phyloP scores from a whole-genome alignment of 2,888 invertebrate genomes.

The Leptinotarsa rubiginosa region DNA sequence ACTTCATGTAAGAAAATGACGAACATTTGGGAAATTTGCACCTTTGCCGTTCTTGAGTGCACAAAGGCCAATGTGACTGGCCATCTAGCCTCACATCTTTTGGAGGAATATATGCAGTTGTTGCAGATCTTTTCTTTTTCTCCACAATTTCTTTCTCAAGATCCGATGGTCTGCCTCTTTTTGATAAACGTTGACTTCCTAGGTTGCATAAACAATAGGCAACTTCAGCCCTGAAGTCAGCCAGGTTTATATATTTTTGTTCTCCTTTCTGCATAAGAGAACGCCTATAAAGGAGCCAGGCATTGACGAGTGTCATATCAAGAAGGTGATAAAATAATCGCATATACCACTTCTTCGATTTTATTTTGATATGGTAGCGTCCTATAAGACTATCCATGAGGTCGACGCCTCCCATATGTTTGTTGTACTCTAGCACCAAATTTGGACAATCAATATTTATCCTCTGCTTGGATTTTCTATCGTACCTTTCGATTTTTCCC shows the following conservation, averaged over 20 bases:
- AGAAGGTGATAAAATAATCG: conserved; percentile 44
- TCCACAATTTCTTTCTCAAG: conserved; percentile 32
- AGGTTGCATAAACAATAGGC: conserved; percentile 36
- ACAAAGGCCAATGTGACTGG: conserved; percentile 24
- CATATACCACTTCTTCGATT: conserved; percentile 44
- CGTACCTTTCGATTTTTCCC: conserved; percentile 25
- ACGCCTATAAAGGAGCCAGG: conserved; percentile 40
- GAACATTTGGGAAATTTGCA: conserved; percentile 2
- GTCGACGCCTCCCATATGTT: conserved; percentile 42
- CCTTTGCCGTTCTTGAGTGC: neutral
- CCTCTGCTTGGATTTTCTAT: conserved; percentile 18
- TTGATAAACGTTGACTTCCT: conserved; percentile 18
- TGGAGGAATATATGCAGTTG: conserved; percentile 31
- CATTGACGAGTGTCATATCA: conserved; percentile 43
- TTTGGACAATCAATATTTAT: conserved; percentile 26
- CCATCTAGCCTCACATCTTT: conserved; percentile 35
- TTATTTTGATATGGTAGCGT: conserved; percentile 37
- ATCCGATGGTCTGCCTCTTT: conserved; percentile 39
- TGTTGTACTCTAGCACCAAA: conserved; percentile 22
- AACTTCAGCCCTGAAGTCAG: conserved; percentile 30
- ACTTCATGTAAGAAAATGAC: too few species aligned
- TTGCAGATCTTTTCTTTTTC: conserved; percentile 32
- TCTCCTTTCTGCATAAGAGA: conserved; percentile 6
- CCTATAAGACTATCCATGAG: conserved; percentile 40
- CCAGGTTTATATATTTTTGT: conserved; percentile 19